Evolutionary conservation across 1,140 invertebrate species (phyloP), one percentile per base, ranked within the genome.

Genomic region (Hylaeus anthracinus): DNA sequence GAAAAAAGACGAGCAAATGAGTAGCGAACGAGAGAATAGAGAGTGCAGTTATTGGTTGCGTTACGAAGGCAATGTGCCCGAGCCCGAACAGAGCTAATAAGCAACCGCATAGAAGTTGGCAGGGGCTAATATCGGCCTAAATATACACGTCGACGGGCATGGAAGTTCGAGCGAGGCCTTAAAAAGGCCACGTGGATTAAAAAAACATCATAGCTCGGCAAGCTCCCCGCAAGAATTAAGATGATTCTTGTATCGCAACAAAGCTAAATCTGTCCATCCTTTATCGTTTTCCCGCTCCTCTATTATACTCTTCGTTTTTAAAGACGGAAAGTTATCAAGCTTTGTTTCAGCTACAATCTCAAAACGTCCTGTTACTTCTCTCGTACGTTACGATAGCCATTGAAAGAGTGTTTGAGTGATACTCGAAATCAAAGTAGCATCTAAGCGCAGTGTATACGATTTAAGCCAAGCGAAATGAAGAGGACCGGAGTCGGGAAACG

Each of bases 21-120:
- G 53, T 14, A 51, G n/a, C 26, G 66, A 66, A 79, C 26, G 71
- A 4, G 41, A 26, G 73, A 53, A 53, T n/a, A 3, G 73, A 45
- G 58, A 53, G 26, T 78, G 63, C 55, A 74, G 79, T 86, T 72
- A 76, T 80, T 75, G 83, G 73, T 82, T 79, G 79, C 74, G 79
- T 85, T 86, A 82, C 56, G 76, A 64, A 84, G 69, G 82, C 82
- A 88, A 88, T 88, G 87, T 88, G 64, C 82, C 76, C 55, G 82
- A 88, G 64, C 82, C 76, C 55, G 82, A 88, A 75, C 78, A 78
- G 76, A 78, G 86, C 79, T 90, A 90, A 90, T 90, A 90, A 90
- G 88, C 86, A 79, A 65, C 82, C 85, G 79, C 73, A 75, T 81
- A 85, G 84, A 65, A 82, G 78, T 71, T 65, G 79, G 77, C 81